Evolutionary conservation across 1,140 invertebrate species (phyloP).

Genomic region (Triops cancriformis): DNA sequence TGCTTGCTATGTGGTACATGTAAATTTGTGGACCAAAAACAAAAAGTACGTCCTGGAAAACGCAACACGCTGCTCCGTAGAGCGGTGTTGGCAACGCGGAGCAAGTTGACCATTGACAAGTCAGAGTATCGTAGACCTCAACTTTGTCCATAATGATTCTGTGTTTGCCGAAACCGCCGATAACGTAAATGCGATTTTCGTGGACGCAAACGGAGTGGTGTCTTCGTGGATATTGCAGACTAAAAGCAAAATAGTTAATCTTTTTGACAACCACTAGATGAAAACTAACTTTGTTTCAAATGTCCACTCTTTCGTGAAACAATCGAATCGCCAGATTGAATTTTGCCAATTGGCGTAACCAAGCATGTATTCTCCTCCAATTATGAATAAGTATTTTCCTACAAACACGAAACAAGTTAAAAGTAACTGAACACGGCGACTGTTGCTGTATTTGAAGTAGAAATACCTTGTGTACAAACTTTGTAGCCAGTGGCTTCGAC

Average conservation of each 20-base stretch:
- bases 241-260: too few relatives aligned
- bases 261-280: too few relatives aligned
- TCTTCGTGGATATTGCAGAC: conserved; percentile 32
- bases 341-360: conserved; percentile 35
- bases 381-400: conserved; percentile 35
- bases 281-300: conserved; percentile 34
- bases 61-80: conserved; percentile 34
- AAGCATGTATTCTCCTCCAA: conserved; percentile 36
- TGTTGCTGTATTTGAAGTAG: background rate
- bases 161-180: conserved; percentile 36
- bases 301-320: conserved; percentile 32
- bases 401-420: background rate
- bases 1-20: background rate
- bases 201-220: conserved; percentile 34
- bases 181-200: conserved; percentile 34
- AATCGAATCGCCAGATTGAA: conserved; percentile 35
- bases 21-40: conserved; percentile 32
- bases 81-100: conserved; percentile 30
- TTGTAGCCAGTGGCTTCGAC: conserved; percentile 33
- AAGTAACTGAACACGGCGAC: conserved; percentile 7
- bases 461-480: conserved; percentile 25
- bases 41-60: conserved; percentile 32
- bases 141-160: conserved; percentile 33
- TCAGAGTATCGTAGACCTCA: conserved; percentile 31
- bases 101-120: conserved; percentile 32